Evolutionary conservation across 2,888 invertebrate genomes (phyloP).

Genomic region (Drosophila lutescens): DNA sequence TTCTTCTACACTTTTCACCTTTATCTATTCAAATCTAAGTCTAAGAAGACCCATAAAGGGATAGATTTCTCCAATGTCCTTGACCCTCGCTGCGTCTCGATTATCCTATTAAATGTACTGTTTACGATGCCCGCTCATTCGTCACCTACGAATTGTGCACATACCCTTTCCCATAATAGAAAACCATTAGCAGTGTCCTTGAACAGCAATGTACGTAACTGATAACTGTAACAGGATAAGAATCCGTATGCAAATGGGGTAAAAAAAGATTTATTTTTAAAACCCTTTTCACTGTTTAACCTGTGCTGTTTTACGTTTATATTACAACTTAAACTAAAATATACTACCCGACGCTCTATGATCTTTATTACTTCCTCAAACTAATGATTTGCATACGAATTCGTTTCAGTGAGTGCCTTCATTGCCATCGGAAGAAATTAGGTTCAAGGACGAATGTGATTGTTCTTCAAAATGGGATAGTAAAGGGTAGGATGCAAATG

Average conservation of each 20-base stretch:
- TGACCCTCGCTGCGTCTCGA: conserved; percentile 27
- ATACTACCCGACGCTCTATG: background rate
- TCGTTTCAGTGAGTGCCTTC: background rate
- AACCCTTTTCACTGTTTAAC: background rate
- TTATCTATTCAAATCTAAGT: background rate
- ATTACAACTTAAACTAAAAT: background rate
- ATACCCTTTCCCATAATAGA: conserved; percentile 47
- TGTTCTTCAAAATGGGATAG: conserved; percentile 15
- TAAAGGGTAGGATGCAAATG: conserved; percentile 45
- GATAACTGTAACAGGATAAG: conserved; percentile 18
- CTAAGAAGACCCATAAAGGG: background rate
- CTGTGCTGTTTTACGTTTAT: background rate
- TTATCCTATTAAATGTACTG: conserved; percentile 32
- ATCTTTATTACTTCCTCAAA: background rate
- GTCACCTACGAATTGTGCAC: conserved; percentile 35
- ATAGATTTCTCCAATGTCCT: conserved; percentile 32
- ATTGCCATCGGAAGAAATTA: conserved; percentile 7
- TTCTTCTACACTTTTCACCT: background rate
- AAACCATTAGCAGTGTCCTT: conserved; percentile 49
- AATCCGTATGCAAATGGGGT: conserved; percentile 21
- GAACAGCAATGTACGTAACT: conserved; percentile 23
- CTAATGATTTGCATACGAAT: conserved; percentile 13
- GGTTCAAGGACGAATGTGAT: conserved; percentile 48
- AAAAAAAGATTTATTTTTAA: background rate
- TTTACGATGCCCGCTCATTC: conserved; percentile 31